Evolutionary conservation across 2,797 vertebrate genomes (phyloP).

Genomic region (Pseudochromis fuscus): DNA sequence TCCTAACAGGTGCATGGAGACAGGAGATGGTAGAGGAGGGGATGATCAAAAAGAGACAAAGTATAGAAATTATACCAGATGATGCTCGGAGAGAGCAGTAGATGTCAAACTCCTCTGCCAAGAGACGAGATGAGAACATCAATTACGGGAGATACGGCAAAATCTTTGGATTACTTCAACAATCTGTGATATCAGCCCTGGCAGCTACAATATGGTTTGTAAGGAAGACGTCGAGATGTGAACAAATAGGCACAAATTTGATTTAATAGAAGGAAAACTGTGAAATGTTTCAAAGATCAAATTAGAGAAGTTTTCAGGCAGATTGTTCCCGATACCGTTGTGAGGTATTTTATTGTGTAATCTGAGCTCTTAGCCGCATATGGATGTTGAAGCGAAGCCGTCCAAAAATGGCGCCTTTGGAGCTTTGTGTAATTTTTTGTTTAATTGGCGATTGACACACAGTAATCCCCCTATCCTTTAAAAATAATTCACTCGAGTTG

Average conservation of each 20-base stretch:
- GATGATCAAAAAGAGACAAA: constrained; percentile 6
- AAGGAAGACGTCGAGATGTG: too few species aligned
- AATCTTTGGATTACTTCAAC: background rate
- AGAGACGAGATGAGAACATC: background rate
- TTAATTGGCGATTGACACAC: too few species aligned
- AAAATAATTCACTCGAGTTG: too few species aligned
- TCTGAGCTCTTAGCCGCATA: background rate
- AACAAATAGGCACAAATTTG: too few species aligned
- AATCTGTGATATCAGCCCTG: background rate
- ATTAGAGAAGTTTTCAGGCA: too few species aligned
- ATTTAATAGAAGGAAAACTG: background rate
- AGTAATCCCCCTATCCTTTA: too few species aligned
- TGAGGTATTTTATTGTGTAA: too few species aligned
- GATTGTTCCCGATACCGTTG: too few species aligned
- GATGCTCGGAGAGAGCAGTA: background rate
- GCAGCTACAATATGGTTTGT: too few species aligned
- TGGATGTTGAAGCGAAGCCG: constrained; percentile 1
- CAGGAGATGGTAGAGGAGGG: background rate
- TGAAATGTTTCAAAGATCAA: too few species aligned
- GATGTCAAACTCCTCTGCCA: background rate
- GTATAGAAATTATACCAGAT: background rate
- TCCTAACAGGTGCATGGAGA: constrained; percentile 31
- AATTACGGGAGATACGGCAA: background rate
- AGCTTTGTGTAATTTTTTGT: too few species aligned
- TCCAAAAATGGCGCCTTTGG: background rate